Evolutionary conservation across 2,888 invertebrate genomes (phyloP).

Genomic region (Brachyopa scutellaris): DNA sequence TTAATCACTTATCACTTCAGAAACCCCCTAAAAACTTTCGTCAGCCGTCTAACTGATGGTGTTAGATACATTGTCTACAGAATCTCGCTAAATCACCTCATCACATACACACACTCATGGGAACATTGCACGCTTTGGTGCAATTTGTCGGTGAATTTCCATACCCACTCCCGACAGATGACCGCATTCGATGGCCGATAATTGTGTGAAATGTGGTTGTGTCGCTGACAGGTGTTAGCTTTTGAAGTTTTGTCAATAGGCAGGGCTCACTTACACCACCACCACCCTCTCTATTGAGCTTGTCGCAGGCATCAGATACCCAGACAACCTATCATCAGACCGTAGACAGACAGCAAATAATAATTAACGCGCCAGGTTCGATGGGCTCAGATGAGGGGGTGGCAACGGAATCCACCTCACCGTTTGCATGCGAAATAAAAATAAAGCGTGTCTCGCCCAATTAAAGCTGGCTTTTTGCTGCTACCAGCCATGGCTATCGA

Average conservation of each 20-base stretch:
- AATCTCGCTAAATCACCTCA: background rate
- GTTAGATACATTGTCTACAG: conserved; percentile 7
- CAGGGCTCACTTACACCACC: conserved; percentile 39
- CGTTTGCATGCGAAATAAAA: conserved; percentile 40
- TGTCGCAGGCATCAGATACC: conserved; percentile 28
- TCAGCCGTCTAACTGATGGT: conserved; percentile 43
- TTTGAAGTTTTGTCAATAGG: conserved; percentile 20
- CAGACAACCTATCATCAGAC: conserved; percentile 37
- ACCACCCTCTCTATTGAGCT: conserved; percentile 21
- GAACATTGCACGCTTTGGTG: conserved; percentile 6
- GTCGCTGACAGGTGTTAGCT: conserved; percentile 54
- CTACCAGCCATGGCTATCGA: conserved; percentile 44
- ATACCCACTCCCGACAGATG: conserved; percentile 18
- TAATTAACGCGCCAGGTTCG: conserved; percentile 27
- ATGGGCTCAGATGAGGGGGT: background rate
- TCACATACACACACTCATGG: conserved; percentile 14
- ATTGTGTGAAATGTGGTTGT: conserved; percentile 22
- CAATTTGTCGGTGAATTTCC: conserved; percentile 13
- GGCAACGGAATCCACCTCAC: background rate
- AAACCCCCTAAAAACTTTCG: background rate
- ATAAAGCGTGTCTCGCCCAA: conserved; percentile 40
- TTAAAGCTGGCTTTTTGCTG: conserved; percentile 36
- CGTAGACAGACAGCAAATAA: conserved; percentile 61
- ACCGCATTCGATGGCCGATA: conserved; percentile 62
- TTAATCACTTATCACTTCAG: conserved; percentile 35